These are phyloP conservation scores for Synanthedon tipuliformis DNA, from an alignment of 2,888 invertebrate species.

Conservation along the genomic window DNA sequence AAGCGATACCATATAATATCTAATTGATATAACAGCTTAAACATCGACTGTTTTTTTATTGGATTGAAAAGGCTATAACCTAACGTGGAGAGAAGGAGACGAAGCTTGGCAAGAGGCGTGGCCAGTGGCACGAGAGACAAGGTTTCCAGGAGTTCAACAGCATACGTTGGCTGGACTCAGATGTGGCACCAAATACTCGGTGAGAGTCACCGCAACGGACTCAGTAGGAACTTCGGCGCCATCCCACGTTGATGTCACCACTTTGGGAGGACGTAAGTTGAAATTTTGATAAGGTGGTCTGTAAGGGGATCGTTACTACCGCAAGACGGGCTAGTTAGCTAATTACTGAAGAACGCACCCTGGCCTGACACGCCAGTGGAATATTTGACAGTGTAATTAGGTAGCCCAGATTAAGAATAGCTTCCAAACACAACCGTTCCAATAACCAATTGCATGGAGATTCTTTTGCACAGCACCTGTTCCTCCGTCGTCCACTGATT, in stretches of 20 bases:
- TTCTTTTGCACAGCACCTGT: conserved; percentile 58
- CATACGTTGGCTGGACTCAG: conserved; percentile 78
- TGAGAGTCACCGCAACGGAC: conserved; percentile 84
- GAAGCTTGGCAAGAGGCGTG: conserved; percentile 71
- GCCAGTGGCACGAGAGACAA: conserved; percentile 70
- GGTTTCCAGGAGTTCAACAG: conserved; percentile 66
- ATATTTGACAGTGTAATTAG: no score
- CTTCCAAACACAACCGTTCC: no score
- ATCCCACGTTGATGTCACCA: conserved; percentile 69
- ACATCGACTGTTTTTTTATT: no score
- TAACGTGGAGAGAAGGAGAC: conserved; percentile 63
- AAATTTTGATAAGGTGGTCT: no score
- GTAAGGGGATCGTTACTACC: no score
- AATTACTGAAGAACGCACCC: no score
- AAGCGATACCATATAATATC: no score
- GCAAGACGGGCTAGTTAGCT: no score
- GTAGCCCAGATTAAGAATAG: no score
- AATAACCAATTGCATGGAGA: no score
- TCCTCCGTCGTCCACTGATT: conserved; percentile 79
- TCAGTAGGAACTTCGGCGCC: conserved; percentile 83
- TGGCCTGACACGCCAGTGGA: no score
- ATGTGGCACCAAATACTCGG: conserved; percentile 86
- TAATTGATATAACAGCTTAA: no score
- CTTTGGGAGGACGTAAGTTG: conserved; percentile 67
- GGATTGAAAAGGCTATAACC: conserved; percentile 47